Conservation (phyloP, 2,113 vertebrate genomes). For the Polypterus bichir region DNA sequence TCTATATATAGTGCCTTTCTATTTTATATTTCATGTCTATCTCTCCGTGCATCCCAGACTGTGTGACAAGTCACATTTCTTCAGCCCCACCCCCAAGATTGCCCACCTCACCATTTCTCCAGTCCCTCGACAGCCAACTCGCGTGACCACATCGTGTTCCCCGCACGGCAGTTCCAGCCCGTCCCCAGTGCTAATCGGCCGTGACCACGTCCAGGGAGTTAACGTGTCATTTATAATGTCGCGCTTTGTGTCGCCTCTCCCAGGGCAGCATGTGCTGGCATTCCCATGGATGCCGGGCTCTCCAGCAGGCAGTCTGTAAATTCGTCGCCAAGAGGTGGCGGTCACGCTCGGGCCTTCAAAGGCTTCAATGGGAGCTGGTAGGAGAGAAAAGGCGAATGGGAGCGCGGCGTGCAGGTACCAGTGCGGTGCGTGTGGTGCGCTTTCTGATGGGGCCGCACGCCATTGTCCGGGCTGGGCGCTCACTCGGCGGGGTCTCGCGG, state of each 20-base stretch:
- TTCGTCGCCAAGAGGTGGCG: conserved; percentile 27
- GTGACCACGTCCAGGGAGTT: conserved; percentile 18
- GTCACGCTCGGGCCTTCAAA: conserved; percentile 30
- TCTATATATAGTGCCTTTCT: background rate
- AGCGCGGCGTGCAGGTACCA: conserved; percentile 22
- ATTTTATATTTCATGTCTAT: background rate
- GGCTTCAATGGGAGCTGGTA: conserved; percentile 16
- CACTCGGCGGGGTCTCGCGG: too few relatives aligned
- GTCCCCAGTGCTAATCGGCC: conserved; percentile 15
- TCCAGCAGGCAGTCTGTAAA: conserved; percentile 20
- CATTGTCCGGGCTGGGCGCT: conserved; percentile 6
- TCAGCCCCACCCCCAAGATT: conserved; percentile 2
- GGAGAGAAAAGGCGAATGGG: conserved; percentile 8
- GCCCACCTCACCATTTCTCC: conserved; percentile 5
- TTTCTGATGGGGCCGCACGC: conserved; percentile 8
- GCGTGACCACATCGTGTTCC: too few relatives aligned
- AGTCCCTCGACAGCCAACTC: conserved; percentile 3
- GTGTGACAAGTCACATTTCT: conserved; percentile 3
- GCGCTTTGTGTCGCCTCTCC: conserved; percentile 25
- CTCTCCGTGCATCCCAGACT: background rate
- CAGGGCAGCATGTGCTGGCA: conserved; percentile 29
- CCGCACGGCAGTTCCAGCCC: too few relatives aligned
- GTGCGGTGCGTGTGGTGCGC: background rate
- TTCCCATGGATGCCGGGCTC: conserved; percentile 32
- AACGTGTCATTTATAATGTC: conserved; percentile 32